Evolutionary conservation across 2,888 invertebrate genomes (phyloP).

Genomic region (Epirrhoe alternata): DNA sequence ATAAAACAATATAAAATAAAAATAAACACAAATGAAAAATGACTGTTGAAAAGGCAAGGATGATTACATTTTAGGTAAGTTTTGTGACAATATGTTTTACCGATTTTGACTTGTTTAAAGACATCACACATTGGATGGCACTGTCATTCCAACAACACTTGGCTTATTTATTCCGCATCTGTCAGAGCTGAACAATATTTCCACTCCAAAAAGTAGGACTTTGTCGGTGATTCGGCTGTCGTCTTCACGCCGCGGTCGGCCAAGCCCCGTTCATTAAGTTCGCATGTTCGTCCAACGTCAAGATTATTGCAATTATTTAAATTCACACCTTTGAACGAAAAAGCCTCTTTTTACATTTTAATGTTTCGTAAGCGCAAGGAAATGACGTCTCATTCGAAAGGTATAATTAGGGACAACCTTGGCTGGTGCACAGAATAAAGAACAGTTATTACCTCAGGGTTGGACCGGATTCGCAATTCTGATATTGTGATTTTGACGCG

Average conservation of each 20-base stretch:
- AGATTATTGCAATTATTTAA: slow-evolving; percentile 85
- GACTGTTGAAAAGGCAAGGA: no score
- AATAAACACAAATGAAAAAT: no score
- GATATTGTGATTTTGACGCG: slow-evolving; percentile 68
- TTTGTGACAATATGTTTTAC: no score
- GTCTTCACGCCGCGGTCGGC: slow-evolving; percentile 61
- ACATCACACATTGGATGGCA: no score
- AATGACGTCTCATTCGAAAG: slow-evolving; percentile 85
- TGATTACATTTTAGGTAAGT: no score
- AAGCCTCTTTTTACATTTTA: slow-evolving; percentile 80
- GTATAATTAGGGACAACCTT: slow-evolving; percentile 83
- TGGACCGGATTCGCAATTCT: slow-evolving; percentile 69
- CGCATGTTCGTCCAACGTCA: slow-evolving; percentile 74
- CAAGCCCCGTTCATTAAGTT: slow-evolving; percentile 74
- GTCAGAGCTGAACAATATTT: slow-evolving; percentile 4
- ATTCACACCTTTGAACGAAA: slow-evolving; percentile 84
- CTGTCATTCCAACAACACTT: no score
- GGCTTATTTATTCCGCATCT: neutral
- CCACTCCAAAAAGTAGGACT: slow-evolving; percentile 32
- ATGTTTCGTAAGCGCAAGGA: slow-evolving; percentile 82
- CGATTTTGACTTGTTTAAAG: no score
- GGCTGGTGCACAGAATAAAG: slow-evolving; percentile 38
- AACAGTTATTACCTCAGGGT: slow-evolving; percentile 57
- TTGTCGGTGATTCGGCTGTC: slow-evolving; percentile 64
- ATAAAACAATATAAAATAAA: no score